phyloP scores from a whole-genome alignment of 1,140 invertebrate genomes.

The Hermetia illucens region DNA sequence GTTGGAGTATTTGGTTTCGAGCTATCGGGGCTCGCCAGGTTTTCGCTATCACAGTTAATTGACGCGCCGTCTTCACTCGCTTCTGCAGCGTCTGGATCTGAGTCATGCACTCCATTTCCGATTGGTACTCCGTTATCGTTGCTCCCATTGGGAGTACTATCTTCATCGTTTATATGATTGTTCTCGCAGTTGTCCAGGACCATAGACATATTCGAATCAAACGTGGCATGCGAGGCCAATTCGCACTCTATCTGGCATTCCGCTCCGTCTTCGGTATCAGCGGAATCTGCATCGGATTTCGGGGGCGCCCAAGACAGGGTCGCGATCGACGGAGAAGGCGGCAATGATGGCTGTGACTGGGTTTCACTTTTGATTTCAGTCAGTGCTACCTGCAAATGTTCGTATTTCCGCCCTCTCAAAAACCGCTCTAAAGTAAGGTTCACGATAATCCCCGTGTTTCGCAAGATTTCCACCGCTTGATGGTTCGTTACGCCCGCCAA shows the following conservation, averaged over 20 bases:
- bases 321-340: constrained; percentile 53
- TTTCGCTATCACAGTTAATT: no score
- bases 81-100: no score
- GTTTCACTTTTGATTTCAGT: constrained; percentile 45
- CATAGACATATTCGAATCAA: constrained; percentile 39
- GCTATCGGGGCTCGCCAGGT: no score
- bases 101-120: no score
- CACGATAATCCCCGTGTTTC: constrained; percentile 70
- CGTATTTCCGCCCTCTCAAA: constrained; percentile 73
- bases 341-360: constrained; percentile 36
- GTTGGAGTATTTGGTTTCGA: constrained; percentile 9
- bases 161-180: constrained; percentile 11
- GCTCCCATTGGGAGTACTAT: no score
- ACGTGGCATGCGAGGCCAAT: constrained; percentile 46
- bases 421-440: constrained; percentile 71
- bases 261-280: constrained; percentile 32
- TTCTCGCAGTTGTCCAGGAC: constrained; percentile 26
- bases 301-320: constrained; percentile 57
- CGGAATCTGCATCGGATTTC: constrained; percentile 36
- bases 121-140: no score
- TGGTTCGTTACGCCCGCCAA: constrained; percentile 77
- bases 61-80: no score
- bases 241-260: constrained; percentile 39
- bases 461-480: constrained; percentile 71
- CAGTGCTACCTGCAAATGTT: constrained; percentile 74